A percentile compares a stretch with the other conserved stretches of the same genome.
Evolutionary conservation across 1,140 invertebrate genomes (phyloP).

Genomic region (Drosophila navojoa): DNA sequence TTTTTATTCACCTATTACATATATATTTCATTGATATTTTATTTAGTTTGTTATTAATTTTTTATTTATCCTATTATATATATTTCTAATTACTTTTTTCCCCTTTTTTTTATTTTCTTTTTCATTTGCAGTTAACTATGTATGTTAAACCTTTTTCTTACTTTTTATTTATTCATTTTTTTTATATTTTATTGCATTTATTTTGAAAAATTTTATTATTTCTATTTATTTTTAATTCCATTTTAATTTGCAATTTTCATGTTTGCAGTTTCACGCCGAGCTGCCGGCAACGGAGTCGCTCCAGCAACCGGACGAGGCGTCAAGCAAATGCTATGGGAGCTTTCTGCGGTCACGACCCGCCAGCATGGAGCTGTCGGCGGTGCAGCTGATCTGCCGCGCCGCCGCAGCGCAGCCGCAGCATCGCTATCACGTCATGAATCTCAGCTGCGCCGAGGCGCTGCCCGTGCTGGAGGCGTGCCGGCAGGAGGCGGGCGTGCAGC

Average conservation of each 20-base stretch:
- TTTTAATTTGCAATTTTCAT: neutral
- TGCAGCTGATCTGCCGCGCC: slow-evolving; percentile 86
- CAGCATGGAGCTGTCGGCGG: slow-evolving; percentile 88
- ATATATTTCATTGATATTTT: no score
- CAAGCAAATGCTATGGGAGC: slow-evolving; percentile 86
- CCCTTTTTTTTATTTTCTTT: no score
- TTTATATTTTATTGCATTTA: no score
- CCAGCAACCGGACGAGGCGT: slow-evolving; percentile 59
- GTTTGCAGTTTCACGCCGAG: slow-evolving; percentile 89
- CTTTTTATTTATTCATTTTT: no score
- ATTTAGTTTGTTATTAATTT: no score
- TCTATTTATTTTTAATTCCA: no score
- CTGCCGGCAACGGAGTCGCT: slow-evolving; percentile 42
- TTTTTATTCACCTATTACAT: no score
- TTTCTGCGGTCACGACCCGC: slow-evolving; percentile 88
- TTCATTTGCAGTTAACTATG: no score
- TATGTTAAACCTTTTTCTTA: no score
- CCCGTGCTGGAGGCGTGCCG: slow-evolving; percentile 83
- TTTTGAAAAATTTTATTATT: no score
- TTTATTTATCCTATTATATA: no score
- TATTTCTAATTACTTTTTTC: no score
- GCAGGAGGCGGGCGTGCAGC: slow-evolving; percentile 82
- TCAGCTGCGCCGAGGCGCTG: slow-evolving; percentile 87
- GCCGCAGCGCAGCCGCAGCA: slow-evolving; percentile 86
- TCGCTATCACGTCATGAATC: slow-evolving; percentile 89